Evolutionary conservation across 2,888 invertebrate genomes (phyloP).

Genomic region (Lycaena phlaeas): DNA sequence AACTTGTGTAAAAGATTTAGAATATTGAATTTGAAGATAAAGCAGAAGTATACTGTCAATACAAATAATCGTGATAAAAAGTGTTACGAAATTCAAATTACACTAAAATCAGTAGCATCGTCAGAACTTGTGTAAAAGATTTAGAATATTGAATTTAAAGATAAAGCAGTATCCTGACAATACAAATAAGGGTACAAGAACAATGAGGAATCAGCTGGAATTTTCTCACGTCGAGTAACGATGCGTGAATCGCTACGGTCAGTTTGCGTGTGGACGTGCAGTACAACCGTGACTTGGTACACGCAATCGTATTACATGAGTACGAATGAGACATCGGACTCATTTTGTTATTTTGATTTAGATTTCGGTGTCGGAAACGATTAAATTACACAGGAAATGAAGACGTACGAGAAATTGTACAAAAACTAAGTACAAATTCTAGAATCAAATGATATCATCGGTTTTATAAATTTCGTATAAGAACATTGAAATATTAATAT

Average conservation of each 20-base stretch:
- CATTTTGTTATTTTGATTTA: neutral
- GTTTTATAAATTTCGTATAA: too few relatives aligned
- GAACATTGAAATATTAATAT: too few relatives aligned
- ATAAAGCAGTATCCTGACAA: slow-evolving; percentile 24
- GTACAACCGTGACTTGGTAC: slow-evolving; percentile 35
- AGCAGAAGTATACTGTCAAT: too few relatives aligned
- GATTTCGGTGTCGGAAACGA: too few relatives aligned
- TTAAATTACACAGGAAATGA: too few relatives aligned
- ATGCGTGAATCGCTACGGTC: slow-evolving; percentile 56
- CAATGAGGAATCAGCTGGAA: slow-evolving; percentile 47
- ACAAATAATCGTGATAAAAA: slow-evolving; percentile 10
- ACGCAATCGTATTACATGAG: slow-evolving; percentile 29
- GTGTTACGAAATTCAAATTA: neutral
- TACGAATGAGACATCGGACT: neutral
- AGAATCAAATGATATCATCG: too few relatives aligned
- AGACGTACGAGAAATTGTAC: too few relatives aligned
- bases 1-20: neutral
- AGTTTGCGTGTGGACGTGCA: slow-evolving; percentile 44
- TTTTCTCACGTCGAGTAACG: slow-evolving; percentile 60
- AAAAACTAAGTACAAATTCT: too few relatives aligned
- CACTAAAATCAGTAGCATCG: neutral
- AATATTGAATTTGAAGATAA: neutral
- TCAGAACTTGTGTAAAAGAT: neutral
- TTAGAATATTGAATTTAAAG: neutral
- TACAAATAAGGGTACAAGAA: slow-evolving; percentile 47